Evolutionary conservation across 1,140 invertebrate genomes (phyloP).

Genomic region (Mercenaria mercenaria): DNA sequence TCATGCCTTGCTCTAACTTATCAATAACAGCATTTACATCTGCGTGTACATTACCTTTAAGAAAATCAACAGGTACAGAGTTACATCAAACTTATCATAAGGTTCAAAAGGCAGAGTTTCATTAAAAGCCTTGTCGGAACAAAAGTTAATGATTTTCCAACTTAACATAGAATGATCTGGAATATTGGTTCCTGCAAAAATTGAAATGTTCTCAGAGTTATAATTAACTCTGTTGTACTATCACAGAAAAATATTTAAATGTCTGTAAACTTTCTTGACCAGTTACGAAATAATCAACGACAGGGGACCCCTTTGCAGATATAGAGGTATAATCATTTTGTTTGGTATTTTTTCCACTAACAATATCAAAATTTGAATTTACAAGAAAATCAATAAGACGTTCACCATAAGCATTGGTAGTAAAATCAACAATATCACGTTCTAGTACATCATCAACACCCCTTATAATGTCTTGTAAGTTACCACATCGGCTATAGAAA

Average conservation of each 20-base stretch:
- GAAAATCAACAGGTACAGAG: too few relatives aligned
- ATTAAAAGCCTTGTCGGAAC: too few relatives aligned
- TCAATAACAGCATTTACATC: too few relatives aligned
- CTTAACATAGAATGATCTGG: too few relatives aligned
- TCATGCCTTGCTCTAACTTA: too few relatives aligned
- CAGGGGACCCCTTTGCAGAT: conserved; percentile 39
- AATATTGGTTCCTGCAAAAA: not conserved
- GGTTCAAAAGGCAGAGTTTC: too few relatives aligned
- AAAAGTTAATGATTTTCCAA: too few relatives aligned
- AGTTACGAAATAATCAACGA: conserved; percentile 57
- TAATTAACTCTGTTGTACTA: not conserved
- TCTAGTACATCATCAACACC: conserved; percentile 57
- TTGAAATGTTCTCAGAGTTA: not conserved
- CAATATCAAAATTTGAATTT: conserved; percentile 57
- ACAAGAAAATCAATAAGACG: conserved; percentile 63
- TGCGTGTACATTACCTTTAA: too few relatives aligned
- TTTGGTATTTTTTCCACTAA: conserved; percentile 42
- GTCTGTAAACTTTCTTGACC: conserved; percentile 27
- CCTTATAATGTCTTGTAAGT: conserved; percentile 51
- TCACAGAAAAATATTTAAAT: conserved; percentile 32
- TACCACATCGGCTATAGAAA: conserved; percentile 50
- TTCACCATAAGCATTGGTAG: conserved; percentile 55
- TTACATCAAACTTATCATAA: too few relatives aligned
- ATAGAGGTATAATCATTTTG: conserved; percentile 55
- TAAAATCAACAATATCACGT: conserved; percentile 46